Percentiles rank a stretch among this genome's conserved stretches.
These are phyloP conservation scores for Eristalis tenax DNA, from an alignment of 2,888 invertebrate genomes.

Conservation along the genomic window DNA sequence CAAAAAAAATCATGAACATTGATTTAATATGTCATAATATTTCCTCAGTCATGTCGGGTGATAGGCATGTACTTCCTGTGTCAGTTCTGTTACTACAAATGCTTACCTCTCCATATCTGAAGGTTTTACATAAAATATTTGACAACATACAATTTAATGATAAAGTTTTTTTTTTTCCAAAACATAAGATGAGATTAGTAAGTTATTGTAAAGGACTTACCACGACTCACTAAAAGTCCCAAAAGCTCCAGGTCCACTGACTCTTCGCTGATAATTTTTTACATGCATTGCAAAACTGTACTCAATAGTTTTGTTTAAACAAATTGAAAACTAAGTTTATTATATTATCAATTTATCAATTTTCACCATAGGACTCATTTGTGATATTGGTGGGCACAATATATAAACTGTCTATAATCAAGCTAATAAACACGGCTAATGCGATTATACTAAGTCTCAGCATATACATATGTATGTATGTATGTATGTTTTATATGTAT, in stretches of 20 bases:
- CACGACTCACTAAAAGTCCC: slow-evolving; percentile 81
- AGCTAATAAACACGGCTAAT: slow-evolving; percentile 52
- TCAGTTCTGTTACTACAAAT: neutral
- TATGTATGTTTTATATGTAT: neutral
- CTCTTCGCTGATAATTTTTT: slow-evolving; percentile 81
- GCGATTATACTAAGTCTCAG: slow-evolving; percentile 39
- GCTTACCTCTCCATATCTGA: neutral
- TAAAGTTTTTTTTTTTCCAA: neutral
- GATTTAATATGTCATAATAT: neutral
- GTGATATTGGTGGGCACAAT: slow-evolving; percentile 65
- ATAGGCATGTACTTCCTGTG: neutral
- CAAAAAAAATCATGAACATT: neutral
- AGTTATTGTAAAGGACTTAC: slow-evolving; percentile 73
- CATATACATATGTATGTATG: slow-evolving; percentile 28
- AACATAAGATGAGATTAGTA: neutral
- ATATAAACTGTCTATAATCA: slow-evolving; percentile 62
- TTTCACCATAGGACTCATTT: slow-evolving; percentile 55
- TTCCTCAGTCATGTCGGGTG: neutral
- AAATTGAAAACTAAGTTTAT: slow-evolving; percentile 30
- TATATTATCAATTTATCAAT: slow-evolving; percentile 44
- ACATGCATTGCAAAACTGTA: slow-evolving; percentile 77
- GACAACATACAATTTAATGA: neutral
- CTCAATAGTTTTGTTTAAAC: slow-evolving; percentile 37
- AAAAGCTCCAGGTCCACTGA: slow-evolving; percentile 81
- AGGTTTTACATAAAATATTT: neutral